A percentile compares a stretch with the other conserved stretches of the same genome.
These are phyloP conservation scores for Dendrolimus pini DNA, from an alignment of 2,888 invertebrate genomes.

Conservation along the genomic window DNA sequence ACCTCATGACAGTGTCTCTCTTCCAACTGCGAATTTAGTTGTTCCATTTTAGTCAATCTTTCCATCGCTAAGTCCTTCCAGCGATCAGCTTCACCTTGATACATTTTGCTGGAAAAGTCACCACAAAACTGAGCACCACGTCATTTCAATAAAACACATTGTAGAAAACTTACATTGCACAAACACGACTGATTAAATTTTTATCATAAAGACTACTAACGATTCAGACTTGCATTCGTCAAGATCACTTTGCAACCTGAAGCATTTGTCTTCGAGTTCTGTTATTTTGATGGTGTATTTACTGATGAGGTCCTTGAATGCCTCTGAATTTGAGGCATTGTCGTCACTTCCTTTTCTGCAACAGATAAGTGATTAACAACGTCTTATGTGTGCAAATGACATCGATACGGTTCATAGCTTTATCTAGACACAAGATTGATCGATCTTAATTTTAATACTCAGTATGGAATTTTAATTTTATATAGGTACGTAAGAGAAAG, in stretches of 20 bases:
- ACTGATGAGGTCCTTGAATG: constrained; percentile 37
- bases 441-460: background rate
- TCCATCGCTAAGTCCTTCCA: constrained; percentile 83
- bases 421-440: constrained; percentile 22
- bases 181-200: too few species aligned
- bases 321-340: constrained; percentile 31
- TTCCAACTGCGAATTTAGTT: constrained; percentile 74
- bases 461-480: constrained; percentile 1
- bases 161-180: background rate
- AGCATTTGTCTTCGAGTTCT: constrained; percentile 57
- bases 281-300: constrained; percentile 62
- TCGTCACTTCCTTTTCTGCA: constrained; percentile 45
- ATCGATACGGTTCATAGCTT: constrained; percentile 19
- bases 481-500: too few species aligned
- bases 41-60: constrained; percentile 80
- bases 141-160: background rate
- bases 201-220: constrained; percentile 56
- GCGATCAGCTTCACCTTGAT: constrained; percentile 62
- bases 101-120: constrained; percentile 35
- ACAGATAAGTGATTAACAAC: constrained; percentile 26
- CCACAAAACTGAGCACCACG: background rate
- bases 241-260: constrained; percentile 57
- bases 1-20: constrained; percentile 79
- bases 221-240: constrained; percentile 61
- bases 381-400: constrained; percentile 19